Evolutionary conservation across 1,140 invertebrate species (phyloP).

Genomic region (Drosophila albomicans): DNA sequence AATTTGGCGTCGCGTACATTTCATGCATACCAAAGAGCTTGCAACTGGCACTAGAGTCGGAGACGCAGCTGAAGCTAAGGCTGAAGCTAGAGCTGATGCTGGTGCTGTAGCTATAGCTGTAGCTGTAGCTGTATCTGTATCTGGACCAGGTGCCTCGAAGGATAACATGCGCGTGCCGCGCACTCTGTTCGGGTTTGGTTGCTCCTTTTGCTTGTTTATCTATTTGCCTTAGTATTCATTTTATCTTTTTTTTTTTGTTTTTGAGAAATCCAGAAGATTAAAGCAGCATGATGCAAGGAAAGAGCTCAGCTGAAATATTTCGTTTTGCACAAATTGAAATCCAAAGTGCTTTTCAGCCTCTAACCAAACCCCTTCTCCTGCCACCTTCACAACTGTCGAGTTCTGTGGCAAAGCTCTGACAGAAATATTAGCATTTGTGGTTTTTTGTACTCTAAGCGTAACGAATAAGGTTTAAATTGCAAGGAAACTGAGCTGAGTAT

Average conservation of each 20-base stretch:
- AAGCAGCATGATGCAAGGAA: slow-evolving; percentile 57
- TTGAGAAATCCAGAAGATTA: slow-evolving; percentile 78
- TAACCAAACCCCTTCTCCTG: slow-evolving; percentile 25
- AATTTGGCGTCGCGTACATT: slow-evolving; percentile 82
- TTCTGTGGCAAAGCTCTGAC: slow-evolving; percentile 61
- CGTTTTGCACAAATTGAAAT: slow-evolving; percentile 80
- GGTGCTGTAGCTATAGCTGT: slow-evolving; percentile 4
- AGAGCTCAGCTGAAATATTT: slow-evolving; percentile 82
- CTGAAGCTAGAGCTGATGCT: neutral
- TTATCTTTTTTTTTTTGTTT: slow-evolving; percentile 21
- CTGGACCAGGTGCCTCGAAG: slow-evolving; percentile 75
- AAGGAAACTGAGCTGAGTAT: slow-evolving; percentile 13
- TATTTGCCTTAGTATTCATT: slow-evolving; percentile 61
- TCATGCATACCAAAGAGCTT: slow-evolving; percentile 82
- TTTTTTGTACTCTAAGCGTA: slow-evolving; percentile 39
- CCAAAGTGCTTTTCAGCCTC: slow-evolving; percentile 77
- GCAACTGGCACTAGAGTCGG: slow-evolving; percentile 30
- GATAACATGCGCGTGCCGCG: slow-evolving; percentile 71
- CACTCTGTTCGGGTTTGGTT: slow-evolving; percentile 21
- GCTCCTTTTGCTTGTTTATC: slow-evolving; percentile 71
- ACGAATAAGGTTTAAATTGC: slow-evolving; percentile 5
- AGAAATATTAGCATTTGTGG: slow-evolving; percentile 82
- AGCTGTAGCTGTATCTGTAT: slow-evolving; percentile 32
- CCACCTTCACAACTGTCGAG: neutral
- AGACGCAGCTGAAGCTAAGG: slow-evolving; percentile 14